These are phyloP conservation scores for Sarcophaga variegata DNA, from an alignment of 2,888 invertebrate genomes.

Conservation along the genomic window DNA sequence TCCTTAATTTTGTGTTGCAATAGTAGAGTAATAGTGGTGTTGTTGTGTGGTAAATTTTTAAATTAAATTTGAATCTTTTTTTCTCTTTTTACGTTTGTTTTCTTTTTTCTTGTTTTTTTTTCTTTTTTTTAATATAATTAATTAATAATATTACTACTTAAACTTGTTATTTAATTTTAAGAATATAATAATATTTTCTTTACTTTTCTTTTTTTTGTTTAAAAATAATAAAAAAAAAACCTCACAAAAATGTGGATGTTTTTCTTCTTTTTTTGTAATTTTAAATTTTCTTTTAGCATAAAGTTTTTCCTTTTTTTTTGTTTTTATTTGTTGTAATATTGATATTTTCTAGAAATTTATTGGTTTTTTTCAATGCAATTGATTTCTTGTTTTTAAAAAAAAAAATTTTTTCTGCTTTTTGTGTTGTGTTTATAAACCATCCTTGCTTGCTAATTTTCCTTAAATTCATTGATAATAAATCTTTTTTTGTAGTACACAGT, in stretches of 20 bases:
- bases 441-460: too few species aligned
- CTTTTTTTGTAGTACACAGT: constrained; percentile 47
- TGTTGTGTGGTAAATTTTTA: constrained; percentile 17
- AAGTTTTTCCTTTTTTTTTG: constrained; percentile 21
- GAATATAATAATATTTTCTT: constrained; percentile 33
- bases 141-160: constrained; percentile 68
- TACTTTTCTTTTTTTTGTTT: constrained; percentile 5
- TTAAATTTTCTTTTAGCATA: constrained; percentile 19
- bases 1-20: constrained; percentile 27
- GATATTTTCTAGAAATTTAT: constrained; percentile 45
- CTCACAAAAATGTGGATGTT: constrained; percentile 38
- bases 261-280: constrained; percentile 11
- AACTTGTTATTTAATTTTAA: constrained; percentile 59
- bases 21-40: constrained; percentile 27
- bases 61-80: constrained; percentile 59
- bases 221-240: neutral
- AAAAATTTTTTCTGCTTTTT: neutral
- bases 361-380: constrained; percentile 43
- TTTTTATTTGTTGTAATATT: constrained; percentile 35
- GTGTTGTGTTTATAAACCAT: too few species aligned
- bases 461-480: constrained; percentile 10
- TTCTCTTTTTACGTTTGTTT: constrained; percentile 2
- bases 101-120: constrained; percentile 18
- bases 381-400: constrained; percentile 30
- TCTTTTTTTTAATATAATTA: constrained; percentile 45